Conservation (phyloP, 2,797 vertebrate species). For the Syngnathus rostellatus region DNA sequence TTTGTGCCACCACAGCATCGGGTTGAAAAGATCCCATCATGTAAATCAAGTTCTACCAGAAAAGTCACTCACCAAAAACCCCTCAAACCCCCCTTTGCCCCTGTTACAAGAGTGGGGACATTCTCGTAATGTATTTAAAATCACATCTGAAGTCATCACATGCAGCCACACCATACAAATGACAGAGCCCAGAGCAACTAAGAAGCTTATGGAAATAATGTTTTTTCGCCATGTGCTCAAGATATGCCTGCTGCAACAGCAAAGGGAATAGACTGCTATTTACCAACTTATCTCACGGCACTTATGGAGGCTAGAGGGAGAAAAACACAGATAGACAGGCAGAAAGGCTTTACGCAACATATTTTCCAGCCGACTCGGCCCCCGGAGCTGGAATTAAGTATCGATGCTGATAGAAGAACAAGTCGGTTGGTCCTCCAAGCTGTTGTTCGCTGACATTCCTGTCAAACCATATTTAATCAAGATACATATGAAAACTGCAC, state of each 20-base stretch:
- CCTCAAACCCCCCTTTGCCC: slow-evolving; percentile 5
- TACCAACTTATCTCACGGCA: slow-evolving; percentile 18
- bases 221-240: slow-evolving; percentile 31
- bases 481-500: neutral
- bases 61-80: neutral
- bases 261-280: slow-evolving; percentile 33
- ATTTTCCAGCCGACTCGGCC: neutral
- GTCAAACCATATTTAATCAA: neutral
- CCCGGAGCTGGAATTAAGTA: neutral
- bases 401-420: neutral
- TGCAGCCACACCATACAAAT: slow-evolving; percentile 25
- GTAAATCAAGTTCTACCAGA: slow-evolving; percentile 52
- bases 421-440: neutral
- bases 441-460: neutral
- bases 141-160: slow-evolving; percentile 14
- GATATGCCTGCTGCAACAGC: slow-evolving; percentile 33
- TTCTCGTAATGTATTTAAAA: slow-evolving; percentile 9
- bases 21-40: slow-evolving; percentile 62
- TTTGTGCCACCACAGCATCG: slow-evolving; percentile 47
- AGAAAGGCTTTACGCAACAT: neutral
- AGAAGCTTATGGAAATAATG: slow-evolving; percentile 55
- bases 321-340: slow-evolving; percentile 10
- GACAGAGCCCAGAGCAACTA: slow-evolving; percentile 30
- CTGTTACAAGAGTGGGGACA: neutral
- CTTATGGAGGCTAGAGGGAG: slow-evolving; percentile 24